Base-by-base conservation (phyloP, 2,113 vertebrate genomes). In the Polypterus senegalus region DNA sequence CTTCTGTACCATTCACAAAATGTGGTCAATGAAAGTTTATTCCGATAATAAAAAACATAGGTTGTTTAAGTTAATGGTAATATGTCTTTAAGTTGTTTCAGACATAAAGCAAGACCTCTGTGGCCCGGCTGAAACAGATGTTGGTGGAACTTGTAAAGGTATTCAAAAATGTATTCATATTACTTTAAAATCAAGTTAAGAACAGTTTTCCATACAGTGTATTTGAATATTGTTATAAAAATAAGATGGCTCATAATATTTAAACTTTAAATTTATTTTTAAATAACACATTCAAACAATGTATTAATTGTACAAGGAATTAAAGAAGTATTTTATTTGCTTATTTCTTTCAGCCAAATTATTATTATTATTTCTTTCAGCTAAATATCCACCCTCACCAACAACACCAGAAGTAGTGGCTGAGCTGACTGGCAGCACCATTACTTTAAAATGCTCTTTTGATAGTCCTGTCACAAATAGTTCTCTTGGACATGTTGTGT, bases 391-490 rank as follows among this genome's bases (percentile, higher is more conserved):
- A 9, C 77, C 78, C 1, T 48, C 75, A 60, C 84, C 83, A 3
- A 69, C 75, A 5, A 60, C 64, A 8, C 89, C 86, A 1, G 68
- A 80, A 69, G 74, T 95, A 43, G 49, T 66, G 62, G 69, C 87
- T 3, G 86, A 89, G 67, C 46, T 79, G 59, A 77, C 76, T 0
- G 81, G 79, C 60, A 71, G 66, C 68, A 74, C 48, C 1, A 44
- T 93, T 66, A 79, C 86, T 74, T 80, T 92, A 10, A 88, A 76
- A 69, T 97, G 92, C 72, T 74, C 70, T 67, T 92, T 96, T 64
- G 77, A 76, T 46, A 47, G 76, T 63, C 72, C 66, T 56, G 62
- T 65, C 73, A 69, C 68, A 62, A 88, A 81, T 75, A 72, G 57
- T 66, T 92, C 88, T 0, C 51, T 94, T 55, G 90, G 89, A 61